Conservation (phyloP, 2,888 invertebrate species). For the Lithophane ornitopus region DNA sequence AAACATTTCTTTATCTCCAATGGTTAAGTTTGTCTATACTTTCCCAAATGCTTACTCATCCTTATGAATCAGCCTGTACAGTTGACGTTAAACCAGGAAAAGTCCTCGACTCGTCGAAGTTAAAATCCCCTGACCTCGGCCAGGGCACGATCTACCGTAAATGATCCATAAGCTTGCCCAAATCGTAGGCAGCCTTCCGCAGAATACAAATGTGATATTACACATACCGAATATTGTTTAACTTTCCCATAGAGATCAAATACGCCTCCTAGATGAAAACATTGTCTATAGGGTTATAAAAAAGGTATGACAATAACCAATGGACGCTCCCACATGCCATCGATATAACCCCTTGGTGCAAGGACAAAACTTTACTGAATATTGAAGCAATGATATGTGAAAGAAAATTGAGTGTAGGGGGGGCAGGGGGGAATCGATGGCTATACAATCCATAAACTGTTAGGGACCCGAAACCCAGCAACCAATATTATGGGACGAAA, state of each 20-base stretch:
- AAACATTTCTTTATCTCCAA: no score
- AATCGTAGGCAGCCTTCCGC: not conserved
- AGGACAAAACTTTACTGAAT: constrained; percentile 2
- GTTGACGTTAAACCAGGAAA: constrained; percentile 2
- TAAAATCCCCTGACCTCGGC: not conserved
- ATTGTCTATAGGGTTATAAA: constrained; percentile 15
- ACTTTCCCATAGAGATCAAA: constrained; percentile 11
- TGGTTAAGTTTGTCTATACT: not conserved
- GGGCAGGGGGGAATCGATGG: not conserved
- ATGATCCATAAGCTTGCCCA: constrained; percentile 14
- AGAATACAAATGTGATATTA: constrained; percentile 41
- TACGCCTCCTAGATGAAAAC: not conserved
- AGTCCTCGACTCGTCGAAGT: not conserved
- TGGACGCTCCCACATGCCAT: not conserved
- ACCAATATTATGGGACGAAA: not conserved
- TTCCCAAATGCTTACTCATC: not conserved
- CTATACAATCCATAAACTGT: not conserved
- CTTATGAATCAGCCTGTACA: not conserved
- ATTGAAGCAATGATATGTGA: constrained; percentile 1
- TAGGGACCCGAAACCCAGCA: not conserved
- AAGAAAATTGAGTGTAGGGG: not conserved
- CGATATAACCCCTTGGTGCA: constrained; percentile 3
- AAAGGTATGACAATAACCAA: constrained; percentile 6
- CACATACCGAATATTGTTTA: constrained; percentile 16
- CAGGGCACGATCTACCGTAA: constrained; percentile 11